phyloP scores from a whole-genome alignment of 2,797 vertebrate genomes.

The Leucoraja ocellata region DNA sequence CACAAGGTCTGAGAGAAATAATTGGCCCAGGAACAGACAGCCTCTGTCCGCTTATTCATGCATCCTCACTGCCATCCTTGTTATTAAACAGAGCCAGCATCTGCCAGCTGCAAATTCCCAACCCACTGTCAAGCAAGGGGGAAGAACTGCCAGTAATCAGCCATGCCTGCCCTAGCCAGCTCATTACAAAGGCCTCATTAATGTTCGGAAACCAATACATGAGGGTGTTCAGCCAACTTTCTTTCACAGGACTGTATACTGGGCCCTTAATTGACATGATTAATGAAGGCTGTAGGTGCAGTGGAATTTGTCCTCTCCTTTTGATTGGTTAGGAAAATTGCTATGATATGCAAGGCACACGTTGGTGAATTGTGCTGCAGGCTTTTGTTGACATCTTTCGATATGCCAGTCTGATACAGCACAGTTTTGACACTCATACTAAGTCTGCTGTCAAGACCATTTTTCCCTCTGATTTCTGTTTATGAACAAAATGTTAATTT shows the following conservation, averaged over 20 bases:
- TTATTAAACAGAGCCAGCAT: slow-evolving; percentile 38
- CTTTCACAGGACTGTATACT: slow-evolving; percentile 36
- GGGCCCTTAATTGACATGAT: slow-evolving; percentile 38
- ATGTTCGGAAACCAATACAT: slow-evolving; percentile 38
- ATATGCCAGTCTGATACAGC: slow-evolving; percentile 37
- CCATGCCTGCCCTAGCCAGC: slow-evolving; percentile 38
- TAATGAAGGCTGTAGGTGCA: slow-evolving; percentile 38
- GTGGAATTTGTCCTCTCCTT: slow-evolving; percentile 37
- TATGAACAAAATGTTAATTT: slow-evolving; percentile 39
- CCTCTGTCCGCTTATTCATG: slow-evolving; percentile 39
- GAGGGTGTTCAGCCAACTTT: slow-evolving; percentile 38
- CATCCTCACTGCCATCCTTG: slow-evolving; percentile 39
- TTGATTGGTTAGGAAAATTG: slow-evolving; percentile 38
- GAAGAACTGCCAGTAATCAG: slow-evolving; percentile 39
- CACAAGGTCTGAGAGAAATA: slow-evolving; percentile 36
- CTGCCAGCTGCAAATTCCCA: slow-evolving; percentile 39
- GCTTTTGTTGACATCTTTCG: slow-evolving; percentile 39
- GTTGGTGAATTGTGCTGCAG: slow-evolving; percentile 34
- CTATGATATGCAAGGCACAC: slow-evolving; percentile 39
- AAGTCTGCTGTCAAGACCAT: slow-evolving; percentile 37
- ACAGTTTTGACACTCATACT: slow-evolving; percentile 37
- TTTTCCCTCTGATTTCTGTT: slow-evolving; percentile 31
- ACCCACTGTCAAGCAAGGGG: slow-evolving; percentile 38
- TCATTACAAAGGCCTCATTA: slow-evolving; percentile 39
- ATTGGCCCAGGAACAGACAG: slow-evolving; percentile 38